Conservation (phyloP, 2,113 vertebrate genomes). For the Lophura nycthemera region DNA sequence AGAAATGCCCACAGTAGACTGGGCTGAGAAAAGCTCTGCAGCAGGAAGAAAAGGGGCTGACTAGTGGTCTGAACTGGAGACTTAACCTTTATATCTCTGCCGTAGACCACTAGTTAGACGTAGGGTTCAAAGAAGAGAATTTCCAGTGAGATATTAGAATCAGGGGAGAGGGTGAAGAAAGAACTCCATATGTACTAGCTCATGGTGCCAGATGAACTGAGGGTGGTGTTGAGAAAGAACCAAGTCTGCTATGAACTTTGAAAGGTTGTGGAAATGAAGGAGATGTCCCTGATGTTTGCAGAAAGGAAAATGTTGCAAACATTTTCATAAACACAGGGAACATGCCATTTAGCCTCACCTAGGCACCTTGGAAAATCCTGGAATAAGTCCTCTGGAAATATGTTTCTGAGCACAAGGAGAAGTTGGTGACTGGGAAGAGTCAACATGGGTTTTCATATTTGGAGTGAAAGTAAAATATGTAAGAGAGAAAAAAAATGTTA, state of each 20-base stretch:
- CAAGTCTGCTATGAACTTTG: neutral
- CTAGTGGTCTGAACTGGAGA: neutral
- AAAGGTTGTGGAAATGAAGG: neutral
- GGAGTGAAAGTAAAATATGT: neutral
- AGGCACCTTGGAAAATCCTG: neutral
- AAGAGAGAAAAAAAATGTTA: neutral
- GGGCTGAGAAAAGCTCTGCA: neutral
- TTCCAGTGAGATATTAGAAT: neutral
- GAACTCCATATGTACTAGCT: neutral
- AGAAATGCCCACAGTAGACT: neutral
- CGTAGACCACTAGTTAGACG: neutral
- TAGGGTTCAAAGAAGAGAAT: neutral
- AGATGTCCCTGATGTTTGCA: rapidly evolving
- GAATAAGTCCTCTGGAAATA: rapidly evolving
- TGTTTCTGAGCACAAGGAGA: neutral
- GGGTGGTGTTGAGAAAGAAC: neutral
- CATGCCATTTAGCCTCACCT: neutral
- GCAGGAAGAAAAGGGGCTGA: neutral
- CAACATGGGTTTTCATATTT: neutral
- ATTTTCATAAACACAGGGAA: neutral
- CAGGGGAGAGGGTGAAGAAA: neutral
- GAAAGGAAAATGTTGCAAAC: neutral
- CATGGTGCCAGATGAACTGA: rapidly evolving
- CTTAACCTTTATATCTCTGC: neutral
- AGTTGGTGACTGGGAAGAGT: neutral